Percentiles rank a stretch among this genome's conserved stretches.
phyloP scores from a whole-genome alignment of 2,797 vertebrate species.

The Girardinus metallicus region DNA sequence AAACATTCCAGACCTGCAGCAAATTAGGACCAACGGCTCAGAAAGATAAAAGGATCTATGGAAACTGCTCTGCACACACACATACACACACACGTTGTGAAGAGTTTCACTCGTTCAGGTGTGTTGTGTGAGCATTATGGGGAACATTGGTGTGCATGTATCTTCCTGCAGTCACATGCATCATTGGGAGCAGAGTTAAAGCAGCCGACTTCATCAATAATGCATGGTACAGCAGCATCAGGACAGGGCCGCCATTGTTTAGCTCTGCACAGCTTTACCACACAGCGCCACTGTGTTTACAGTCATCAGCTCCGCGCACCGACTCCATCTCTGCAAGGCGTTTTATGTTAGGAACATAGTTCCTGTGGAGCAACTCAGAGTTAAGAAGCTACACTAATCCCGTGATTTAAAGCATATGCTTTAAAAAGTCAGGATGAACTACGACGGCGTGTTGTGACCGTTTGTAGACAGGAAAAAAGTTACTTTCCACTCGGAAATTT shows the following conservation, averaged over 20 bases:
- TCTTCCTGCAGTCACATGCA: slow-evolving; percentile 14
- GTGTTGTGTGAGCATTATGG: slow-evolving; percentile 21
- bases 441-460: too few species aligned
- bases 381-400: background rate
- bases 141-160: background rate
- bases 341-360: background rate
- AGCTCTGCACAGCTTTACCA: slow-evolving; percentile 43
- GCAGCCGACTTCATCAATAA: slow-evolving; percentile 58
- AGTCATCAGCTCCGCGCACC: slow-evolving; percentile 18
- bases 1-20: slow-evolving; percentile 66
- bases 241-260: slow-evolving; percentile 44
- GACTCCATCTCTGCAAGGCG: slow-evolving; percentile 7
- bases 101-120: background rate
- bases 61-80: slow-evolving; percentile 35
- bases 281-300: slow-evolving; percentile 46
- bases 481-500: too few species aligned
- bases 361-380: background rate
- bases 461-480: too few species aligned
- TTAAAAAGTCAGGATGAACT: background rate
- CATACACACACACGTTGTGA: background rate
- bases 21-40: slow-evolving; percentile 63
- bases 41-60: slow-evolving; percentile 57
- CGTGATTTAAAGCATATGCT: background rate
- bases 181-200: slow-evolving; percentile 48
- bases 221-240: slow-evolving; percentile 44